Base-by-base conservation (phyloP, 2,888 invertebrate species). In the Griposia aprilina region DNA sequence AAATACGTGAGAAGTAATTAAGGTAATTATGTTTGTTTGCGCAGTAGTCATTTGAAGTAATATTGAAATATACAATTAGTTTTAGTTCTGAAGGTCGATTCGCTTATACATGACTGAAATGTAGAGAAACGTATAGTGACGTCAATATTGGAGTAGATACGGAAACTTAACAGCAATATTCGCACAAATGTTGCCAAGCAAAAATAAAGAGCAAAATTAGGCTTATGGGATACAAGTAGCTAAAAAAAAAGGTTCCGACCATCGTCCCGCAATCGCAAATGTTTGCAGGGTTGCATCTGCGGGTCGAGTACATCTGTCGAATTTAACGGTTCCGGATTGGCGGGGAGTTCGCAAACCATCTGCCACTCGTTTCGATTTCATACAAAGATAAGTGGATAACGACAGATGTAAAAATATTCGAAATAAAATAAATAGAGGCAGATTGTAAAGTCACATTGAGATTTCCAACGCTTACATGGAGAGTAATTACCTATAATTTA, bases 331-430 rank as follows among this genome's bases (percentile, higher is more conserved):
- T 78, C 23, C 60, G 70, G 81, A 88, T 88, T 86, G 89, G 87
- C 76, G 66, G 69, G 30, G 41, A 72, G 17, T 85, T 84, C 74
- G 82, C 82, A 77, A 84, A 80, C 82, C 90, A 90, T 87, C 90
- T 90, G 90, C 86, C 84, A 78, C 69, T 80, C 76, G 77, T 76
- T 81, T 80, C 80, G 84, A 89, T 88, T 86, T 87, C 80, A 85
- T 81, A 76, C 69, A 50, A 30, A 77, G 84, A 88, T 88, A 89
- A 78, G 59, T 74, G 71, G 75, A 73, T 77, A 74, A 78, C 82
- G 76, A 83, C 87, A 82, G 83, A 82, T 83, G 86, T 48, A 78
- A 81, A 73, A 84, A 75, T 74, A 81, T 82, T 70, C 67, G 30
- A 70, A 80, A 71, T 68, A 74, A 82, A 74, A 78, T 63, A 81